These are phyloP conservation scores for Hedychridium roseum DNA, from an alignment of 2,888 invertebrate species.

Conservation along the genomic window DNA sequence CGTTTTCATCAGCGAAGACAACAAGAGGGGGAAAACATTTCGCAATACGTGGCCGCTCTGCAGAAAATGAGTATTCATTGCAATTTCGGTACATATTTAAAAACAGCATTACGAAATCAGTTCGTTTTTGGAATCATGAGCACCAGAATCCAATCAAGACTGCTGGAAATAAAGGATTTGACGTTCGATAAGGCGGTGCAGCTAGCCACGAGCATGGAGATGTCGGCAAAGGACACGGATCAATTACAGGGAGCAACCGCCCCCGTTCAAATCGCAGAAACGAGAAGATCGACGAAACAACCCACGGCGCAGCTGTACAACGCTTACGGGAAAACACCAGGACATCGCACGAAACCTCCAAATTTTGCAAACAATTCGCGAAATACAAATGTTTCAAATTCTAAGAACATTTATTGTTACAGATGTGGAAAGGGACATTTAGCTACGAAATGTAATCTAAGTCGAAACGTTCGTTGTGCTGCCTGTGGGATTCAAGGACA, in stretches of 20 bases:
- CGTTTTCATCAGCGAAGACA: slow-evolving; percentile 36
- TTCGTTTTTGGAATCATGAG: slow-evolving; percentile 40
- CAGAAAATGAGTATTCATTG: slow-evolving; percentile 30
- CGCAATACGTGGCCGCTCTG: slow-evolving; percentile 31
- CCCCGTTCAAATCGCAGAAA: neutral
- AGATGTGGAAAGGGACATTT: neutral
- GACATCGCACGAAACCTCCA: neutral
- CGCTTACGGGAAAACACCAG: neutral
- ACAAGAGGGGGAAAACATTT: slow-evolving; percentile 32
- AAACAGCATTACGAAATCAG: slow-evolving; percentile 41
- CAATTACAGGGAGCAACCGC: slow-evolving; percentile 24
- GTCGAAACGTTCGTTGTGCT: neutral
- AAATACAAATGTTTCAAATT: neutral
- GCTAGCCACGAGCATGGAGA: slow-evolving; percentile 38
- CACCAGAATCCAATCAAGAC: slow-evolving; percentile 34
- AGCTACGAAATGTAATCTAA: neutral
- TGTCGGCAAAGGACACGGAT: slow-evolving; percentile 32
- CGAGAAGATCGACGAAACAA: neutral
- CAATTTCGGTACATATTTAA: slow-evolving; percentile 38
- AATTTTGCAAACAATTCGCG: neutral
- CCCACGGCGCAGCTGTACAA: too few species aligned
- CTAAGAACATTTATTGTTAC: neutral
- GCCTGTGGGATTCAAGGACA: too few species aligned
- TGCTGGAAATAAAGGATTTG: slow-evolving; percentile 36
- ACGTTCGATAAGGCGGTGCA: slow-evolving; percentile 33